phyloP scores from a whole-genome alignment of 2,888 invertebrate genomes.

The Epiblema foenella region DNA sequence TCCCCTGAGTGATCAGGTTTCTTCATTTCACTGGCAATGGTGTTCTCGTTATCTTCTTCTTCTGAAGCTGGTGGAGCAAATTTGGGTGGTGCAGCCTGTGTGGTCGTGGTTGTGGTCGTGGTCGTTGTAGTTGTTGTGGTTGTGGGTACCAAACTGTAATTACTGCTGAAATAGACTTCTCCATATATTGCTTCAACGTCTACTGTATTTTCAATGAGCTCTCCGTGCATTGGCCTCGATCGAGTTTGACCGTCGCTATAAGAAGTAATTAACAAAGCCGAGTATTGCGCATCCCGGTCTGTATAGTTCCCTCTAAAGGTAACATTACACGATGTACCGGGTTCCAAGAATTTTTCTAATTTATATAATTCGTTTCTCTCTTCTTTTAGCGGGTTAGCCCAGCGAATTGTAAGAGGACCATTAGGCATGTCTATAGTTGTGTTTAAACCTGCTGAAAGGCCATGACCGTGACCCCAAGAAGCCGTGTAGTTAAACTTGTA shows the following conservation, averaged over 20 bases:
- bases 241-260: constrained; percentile 87
- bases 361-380: constrained; percentile 84
- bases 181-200: constrained; percentile 90
- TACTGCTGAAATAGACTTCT: constrained; percentile 90
- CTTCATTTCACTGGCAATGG: constrained; percentile 67
- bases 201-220: constrained; percentile 87
- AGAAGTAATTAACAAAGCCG: constrained; percentile 88
- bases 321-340: constrained; percentile 93
- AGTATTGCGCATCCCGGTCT: constrained; percentile 90
- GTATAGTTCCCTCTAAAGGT: constrained; percentile 90
- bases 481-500: constrained; percentile 89
- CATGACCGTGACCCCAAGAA: constrained; percentile 92
- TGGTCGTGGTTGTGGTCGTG: constrained; percentile 85
- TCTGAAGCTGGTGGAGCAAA: constrained; percentile 80
- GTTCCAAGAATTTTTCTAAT: constrained; percentile 87
- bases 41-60: constrained; percentile 66
- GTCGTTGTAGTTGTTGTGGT: constrained; percentile 87
- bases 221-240: constrained; percentile 86
- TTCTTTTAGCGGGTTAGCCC: constrained; percentile 87
- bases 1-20: constrained; percentile 61
- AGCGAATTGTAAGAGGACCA: constrained; percentile 86
- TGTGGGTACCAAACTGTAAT: constrained; percentile 91
- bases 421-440: constrained; percentile 86
- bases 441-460: constrained; percentile 88
- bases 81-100: constrained; percentile 68